Base-by-base conservation (phyloP, 2,113 vertebrate genomes). In the Microcebus griseorufus region DNA sequence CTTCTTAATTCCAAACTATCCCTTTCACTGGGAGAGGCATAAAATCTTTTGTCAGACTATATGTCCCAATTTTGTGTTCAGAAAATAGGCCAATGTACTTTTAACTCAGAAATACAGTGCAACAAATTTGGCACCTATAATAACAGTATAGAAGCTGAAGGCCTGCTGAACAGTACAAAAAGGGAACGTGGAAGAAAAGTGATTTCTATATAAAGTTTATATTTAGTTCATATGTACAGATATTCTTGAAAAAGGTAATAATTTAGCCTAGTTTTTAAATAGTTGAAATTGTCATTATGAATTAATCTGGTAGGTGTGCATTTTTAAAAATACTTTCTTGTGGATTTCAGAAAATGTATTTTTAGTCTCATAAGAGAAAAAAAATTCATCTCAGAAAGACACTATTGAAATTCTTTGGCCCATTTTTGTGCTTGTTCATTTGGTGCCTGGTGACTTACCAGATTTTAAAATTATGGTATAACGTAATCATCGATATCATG, bases 1-100 rank as follows among this genome's bases (percentile, higher is more conserved):
- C 65, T 88, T 96, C 96, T 96, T 97, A 96, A 96, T 96, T 96
- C 78, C 42, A 91, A 73, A 95, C 69, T 75, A 32, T 62, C 22
- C 75, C 34, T 97, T 95, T 97, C 45, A 55, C 48, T 80, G 37
- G 34, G 29, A 93, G 60, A 96, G 58, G 51, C 72, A 95, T 48
- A 92, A 45, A 95, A 85, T 83, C 96, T 95, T 97, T 93, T 88
- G 81, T 94, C 73, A 94, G 79, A 88, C 64, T 42, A 0, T 65
- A 60, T 97, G 97, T 94, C 90, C 97, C 92, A 97, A 93, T 98
- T 97, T 87, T 93, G 48, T 90, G 69, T 93, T 90, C 55, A 93
- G 83, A 97, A 98, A 98, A 97, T 97, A 98, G 96, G 97, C 75
- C 97, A 96, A 80, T 55, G 75, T 83, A 65, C 90, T 98, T 97